A percentile compares a stretch with the other conserved stretches of the same genome.
Evolutionary conservation across 1,140 invertebrate species (phyloP).

Genomic region (Daktulosphaira vitifoliae): DNA sequence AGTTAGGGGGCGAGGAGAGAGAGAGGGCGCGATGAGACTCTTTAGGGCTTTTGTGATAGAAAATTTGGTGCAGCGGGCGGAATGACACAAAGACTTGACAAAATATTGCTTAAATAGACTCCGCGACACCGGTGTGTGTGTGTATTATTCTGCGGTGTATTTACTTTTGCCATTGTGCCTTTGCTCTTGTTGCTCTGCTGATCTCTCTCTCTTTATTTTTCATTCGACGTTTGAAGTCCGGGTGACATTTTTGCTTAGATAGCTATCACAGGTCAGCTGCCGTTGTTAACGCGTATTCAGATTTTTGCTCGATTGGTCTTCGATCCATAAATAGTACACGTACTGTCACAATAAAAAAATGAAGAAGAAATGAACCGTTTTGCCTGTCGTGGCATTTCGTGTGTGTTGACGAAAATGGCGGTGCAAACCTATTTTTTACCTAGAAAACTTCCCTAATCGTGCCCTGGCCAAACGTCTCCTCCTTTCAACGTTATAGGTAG

Average conservation of each 20-base stretch:
- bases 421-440: too few species aligned
- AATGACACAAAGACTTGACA: constrained; percentile 25
- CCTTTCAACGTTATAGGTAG: too few species aligned
- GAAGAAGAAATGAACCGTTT: too few species aligned
- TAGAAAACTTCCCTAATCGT: too few species aligned
- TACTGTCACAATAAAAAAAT: too few species aligned
- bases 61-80: not conserved
- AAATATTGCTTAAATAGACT: constrained; percentile 29
- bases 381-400: too few species aligned
- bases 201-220: not conserved
- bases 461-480: too few species aligned
- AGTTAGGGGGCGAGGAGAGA: not conserved
- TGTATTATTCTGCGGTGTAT: constrained; percentile 26
- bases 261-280: constrained; percentile 28
- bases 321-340: not conserved
- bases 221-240: not conserved
- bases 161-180: constrained; percentile 28
- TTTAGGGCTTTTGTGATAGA: not conserved
- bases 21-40: not conserved
- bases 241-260: constrained; percentile 25
- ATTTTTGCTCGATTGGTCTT: constrained; percentile 8
- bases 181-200: not conserved
- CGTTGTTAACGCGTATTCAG: constrained; percentile 1
- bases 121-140: constrained; percentile 21
- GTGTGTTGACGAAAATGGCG: too few species aligned